phyloP scores from a whole-genome alignment of 1,140 invertebrate species.

The Leptinotarsa defecta region DNA sequence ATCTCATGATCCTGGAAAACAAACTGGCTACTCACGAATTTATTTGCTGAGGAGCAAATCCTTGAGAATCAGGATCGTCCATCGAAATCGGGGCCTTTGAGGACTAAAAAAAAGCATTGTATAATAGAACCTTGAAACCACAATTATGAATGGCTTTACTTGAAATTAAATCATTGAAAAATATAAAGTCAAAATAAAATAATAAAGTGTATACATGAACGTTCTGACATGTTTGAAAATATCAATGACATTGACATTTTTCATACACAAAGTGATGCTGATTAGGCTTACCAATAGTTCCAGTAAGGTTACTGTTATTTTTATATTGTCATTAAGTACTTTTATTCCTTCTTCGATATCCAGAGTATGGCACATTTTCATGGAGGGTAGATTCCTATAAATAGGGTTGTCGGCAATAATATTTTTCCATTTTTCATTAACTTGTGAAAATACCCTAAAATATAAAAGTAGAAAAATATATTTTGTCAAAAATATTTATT shows the following conservation, averaged over 20 bases:
- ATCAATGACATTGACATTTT: neutral
- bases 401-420: constrained; percentile 5
- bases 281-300: constrained; percentile 19
- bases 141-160: neutral
- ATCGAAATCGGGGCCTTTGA: constrained; percentile 7
- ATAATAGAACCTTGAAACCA: neutral
- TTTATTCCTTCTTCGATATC: constrained; percentile 7
- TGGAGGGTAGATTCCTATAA: constrained; percentile 3
- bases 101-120: constrained; percentile 1
- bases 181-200: neutral
- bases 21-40: neutral
- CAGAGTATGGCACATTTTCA: constrained; percentile 15
- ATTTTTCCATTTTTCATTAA: constrained; percentile 21
- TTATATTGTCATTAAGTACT: constrained; percentile 18
- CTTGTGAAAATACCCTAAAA: neutral
- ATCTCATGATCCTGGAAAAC: neutral
- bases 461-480: neutral
- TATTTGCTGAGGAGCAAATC: neutral
- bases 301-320: constrained; percentile 4
- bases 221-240: neutral
- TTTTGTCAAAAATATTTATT: no score
- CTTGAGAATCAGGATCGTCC: neutral
- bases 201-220: neutral
- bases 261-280: neutral
- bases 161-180: neutral